Evolutionary conservation across 92 coral and sea anemone species (phyloP), one percentile per base, ranked within the genome.

Genomic region (Heteractis magnifica): DNA sequence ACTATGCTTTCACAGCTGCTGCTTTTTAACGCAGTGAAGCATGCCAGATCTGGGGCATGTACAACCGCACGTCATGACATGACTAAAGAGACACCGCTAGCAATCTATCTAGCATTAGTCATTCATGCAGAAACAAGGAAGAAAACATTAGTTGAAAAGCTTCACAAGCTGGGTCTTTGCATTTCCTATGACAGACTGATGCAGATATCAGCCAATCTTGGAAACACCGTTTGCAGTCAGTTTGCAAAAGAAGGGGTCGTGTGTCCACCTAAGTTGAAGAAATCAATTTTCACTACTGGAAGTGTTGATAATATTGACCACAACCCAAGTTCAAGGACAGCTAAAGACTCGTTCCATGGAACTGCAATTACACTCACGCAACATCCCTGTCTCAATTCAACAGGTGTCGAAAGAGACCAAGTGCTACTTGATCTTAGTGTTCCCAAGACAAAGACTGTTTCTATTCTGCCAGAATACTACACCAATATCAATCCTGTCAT

Each of bases 291-390:
- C 77, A 87, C 91, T 9, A 87, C 91, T 73, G 91, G 82, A 41
- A 81, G 85, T 51, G 90, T 90, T 56, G 91, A 90, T 87, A 88
- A 84, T 72, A 84, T 88, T 12, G 91, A 84, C 78, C 93, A 90
- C 86, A 90, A 87, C 77, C 88, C 93, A 79, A 90, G 82, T 76
- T 83, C 92, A 16, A 81, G 81, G 49, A 89, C 89, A 70, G 89
- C 89, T 26, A 81, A 87, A 65, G 88, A 81, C 74, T 86, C 93
- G 14, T 90, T 85, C 77, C 88, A 90, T 68, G 84, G 92, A 34
- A 89, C 87, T 18, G 87, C 84, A 11, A 82, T 84, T 68, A 77
- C 91, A 55, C 84, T 88, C 26, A 83, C 87, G 52, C 76, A 82
- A 77, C 89, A 86, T 80, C 85, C 92, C 15, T 51, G 75, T 14